Evolutionary conservation across 2,888 invertebrate genomes (phyloP), one percentile per base, ranked within the genome.

Genomic region (Gisinianus flammeolus): DNA sequence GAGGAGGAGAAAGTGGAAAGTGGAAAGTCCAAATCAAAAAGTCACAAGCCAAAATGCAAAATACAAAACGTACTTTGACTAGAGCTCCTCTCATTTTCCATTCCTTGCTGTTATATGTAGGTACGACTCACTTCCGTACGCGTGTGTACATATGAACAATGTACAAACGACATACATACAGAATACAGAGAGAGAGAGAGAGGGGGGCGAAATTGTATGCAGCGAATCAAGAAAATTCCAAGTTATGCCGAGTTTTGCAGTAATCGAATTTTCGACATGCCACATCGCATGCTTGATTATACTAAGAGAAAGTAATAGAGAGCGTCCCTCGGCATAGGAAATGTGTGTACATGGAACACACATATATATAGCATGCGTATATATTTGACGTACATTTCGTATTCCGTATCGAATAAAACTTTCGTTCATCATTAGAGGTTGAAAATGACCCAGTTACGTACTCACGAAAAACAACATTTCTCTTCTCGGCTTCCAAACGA

Each of bases 191-290:
- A 44, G 44, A 44, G 44, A 44, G 44, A 44, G 44, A 44, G 44
- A 44, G 44, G 16, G 44, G 16, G 44, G 16, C 16, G 54, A 16
- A 54, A 8, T n/a, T n/a, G n/a, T n/a, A 19, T 54, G 6, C 19
- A n/a, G 54, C 16, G 4, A 19, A 19, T 5, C n/a, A 8, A n/a
- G n/a, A n/a, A n/a, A n/a, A n/a, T n/a, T n/a, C n/a, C n/a, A n/a
- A 56, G n/a, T 30, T 16, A 66, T 22, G 28, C 66, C 5, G 31
- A 66, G 66, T 66, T 66, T 66, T 66, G 31, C 66, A 30, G 66
- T 66, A 66, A 70, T 70, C 54, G 52, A 54, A 70, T 70, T 52
- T 52, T 52, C 26, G 54, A 52, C 70, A 70, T 70, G 70, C 70
- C 54, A 70, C 70, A 70, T 70, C 16, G 70, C 70, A 54, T 70